phyloP scores from a whole-genome alignment of 2,797 vertebrate genomes.

The Sciaenops ocellatus region DNA sequence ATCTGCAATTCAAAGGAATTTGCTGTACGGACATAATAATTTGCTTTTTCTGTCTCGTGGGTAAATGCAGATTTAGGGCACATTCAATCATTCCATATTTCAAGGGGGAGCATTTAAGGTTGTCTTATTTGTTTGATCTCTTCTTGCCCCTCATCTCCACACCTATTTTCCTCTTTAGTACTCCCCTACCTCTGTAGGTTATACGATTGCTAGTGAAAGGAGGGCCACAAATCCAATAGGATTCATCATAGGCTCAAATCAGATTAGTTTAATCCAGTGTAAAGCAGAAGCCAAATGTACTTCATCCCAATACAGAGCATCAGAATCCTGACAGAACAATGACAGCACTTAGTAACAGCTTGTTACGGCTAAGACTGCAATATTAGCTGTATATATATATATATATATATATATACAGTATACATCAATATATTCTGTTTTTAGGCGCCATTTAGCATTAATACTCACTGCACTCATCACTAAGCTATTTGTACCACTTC shows the following conservation, averaged over 20 bases:
- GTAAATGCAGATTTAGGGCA: constrained; percentile 56
- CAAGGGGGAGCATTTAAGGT: constrained; percentile 44
- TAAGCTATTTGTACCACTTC: constrained; percentile 14
- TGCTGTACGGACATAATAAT: constrained; percentile 65
- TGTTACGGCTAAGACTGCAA: constrained; percentile 10
- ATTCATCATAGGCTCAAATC: constrained; percentile 73
- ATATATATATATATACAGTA: constrained; percentile 8
- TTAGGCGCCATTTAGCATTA: background rate
- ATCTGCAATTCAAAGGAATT: constrained; percentile 77
- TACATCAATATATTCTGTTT: constrained; percentile 2
- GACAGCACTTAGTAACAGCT: constrained; percentile 30
- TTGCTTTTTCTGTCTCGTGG: constrained; percentile 54
- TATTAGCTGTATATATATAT: background rate
- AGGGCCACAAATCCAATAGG: constrained; percentile 74
- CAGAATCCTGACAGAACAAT: constrained; percentile 44
- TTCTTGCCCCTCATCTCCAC: constrained; percentile 42
- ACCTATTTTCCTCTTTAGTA: constrained; percentile 49
- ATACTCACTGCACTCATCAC: background rate
- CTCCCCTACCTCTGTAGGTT: constrained; percentile 40
- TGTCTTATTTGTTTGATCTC: constrained; percentile 49
- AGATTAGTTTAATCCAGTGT: constrained; percentile 74
- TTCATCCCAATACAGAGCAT: constrained; percentile 37
- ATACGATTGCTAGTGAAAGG: constrained; percentile 40
- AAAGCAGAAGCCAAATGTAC: constrained; percentile 51
- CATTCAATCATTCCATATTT: constrained; percentile 52